These are phyloP conservation scores for Galbula dea DNA, from an alignment of 2,113 vertebrate species.

Conservation along the genomic window DNA sequence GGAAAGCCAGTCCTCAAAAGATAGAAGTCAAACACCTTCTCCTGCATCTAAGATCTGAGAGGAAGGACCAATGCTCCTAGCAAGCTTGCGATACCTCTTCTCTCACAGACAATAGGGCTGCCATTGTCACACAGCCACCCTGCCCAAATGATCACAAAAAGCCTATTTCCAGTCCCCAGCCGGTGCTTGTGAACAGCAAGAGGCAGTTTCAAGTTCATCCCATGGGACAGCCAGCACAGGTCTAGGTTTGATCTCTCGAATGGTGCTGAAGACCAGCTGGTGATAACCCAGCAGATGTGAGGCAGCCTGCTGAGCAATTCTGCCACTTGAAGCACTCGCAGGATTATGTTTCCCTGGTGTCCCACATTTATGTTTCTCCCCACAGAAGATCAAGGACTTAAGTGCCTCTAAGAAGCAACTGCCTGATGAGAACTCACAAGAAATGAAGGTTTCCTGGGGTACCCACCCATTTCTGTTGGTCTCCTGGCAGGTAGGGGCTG, in stretches of 20 bases:
- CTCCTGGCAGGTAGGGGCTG: not conserved
- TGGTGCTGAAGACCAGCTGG: rapidly evolving
- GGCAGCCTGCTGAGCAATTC: not conserved
- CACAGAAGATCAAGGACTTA: not conserved
- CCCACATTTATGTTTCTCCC: not conserved
- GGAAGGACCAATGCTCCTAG: not conserved
- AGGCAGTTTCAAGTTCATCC: not conserved
- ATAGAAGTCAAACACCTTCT: not conserved
- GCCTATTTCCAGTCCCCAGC: not conserved
- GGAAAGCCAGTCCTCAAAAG: not conserved
- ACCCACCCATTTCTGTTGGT: not conserved
- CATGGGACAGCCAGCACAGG: rapidly evolving
- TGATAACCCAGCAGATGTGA: not conserved
- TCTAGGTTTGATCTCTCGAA: not conserved
- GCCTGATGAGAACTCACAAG: not conserved
- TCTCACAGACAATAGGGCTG: rapidly evolving
- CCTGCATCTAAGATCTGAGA: not conserved
- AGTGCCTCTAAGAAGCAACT: not conserved
- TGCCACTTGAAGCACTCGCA: not conserved
- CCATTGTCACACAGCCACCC: not conserved
- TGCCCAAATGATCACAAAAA: rapidly evolving
- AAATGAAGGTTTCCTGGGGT: not conserved
- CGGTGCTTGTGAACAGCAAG: not conserved
- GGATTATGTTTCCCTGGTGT: not conserved
- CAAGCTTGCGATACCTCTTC: not conserved